phyloP scores from a whole-genome alignment of 2,113 vertebrate genomes.

The Amphiprion ocellaris region DNA sequence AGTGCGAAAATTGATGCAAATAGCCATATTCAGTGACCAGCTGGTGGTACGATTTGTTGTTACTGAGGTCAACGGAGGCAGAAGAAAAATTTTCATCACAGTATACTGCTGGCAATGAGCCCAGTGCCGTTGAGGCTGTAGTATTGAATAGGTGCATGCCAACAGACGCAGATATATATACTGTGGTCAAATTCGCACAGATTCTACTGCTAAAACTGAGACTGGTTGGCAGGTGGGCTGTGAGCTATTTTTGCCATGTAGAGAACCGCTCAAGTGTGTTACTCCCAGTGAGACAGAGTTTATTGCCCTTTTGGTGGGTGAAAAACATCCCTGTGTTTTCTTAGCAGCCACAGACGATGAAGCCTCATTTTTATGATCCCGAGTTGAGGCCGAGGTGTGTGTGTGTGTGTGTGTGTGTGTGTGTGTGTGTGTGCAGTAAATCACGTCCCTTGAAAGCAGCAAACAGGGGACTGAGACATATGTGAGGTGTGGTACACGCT shows the following conservation, averaged over 20 bases:
- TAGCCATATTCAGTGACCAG: slow-evolving; percentile 50
- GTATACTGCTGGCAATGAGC: slow-evolving; percentile 44
- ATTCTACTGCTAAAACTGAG: slow-evolving; percentile 24
- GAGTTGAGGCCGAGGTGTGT: slow-evolving; percentile 9
- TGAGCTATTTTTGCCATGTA: slow-evolving; percentile 15
- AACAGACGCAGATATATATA: slow-evolving; percentile 22
- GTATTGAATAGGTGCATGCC: slow-evolving; percentile 29
- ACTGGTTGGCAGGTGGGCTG: slow-evolving; percentile 41
- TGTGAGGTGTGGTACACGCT: slow-evolving; percentile 16
- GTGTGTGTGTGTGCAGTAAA: slow-evolving; percentile 46
- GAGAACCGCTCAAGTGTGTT: slow-evolving; percentile 54
- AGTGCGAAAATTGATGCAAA: slow-evolving; percentile 41
- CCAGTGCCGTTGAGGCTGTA: slow-evolving; percentile 33
- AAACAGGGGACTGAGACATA: slow-evolving; percentile 37
- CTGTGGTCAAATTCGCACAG: slow-evolving; percentile 26
- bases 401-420: slow-evolving; percentile 7
- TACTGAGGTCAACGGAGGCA: slow-evolving; percentile 49
- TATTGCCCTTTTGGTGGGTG: slow-evolving; percentile 71
- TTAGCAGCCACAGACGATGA: slow-evolving; percentile 46
- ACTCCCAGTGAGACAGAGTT: slow-evolving; percentile 51
- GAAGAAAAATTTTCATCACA: slow-evolving; percentile 31
- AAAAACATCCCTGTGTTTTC: slow-evolving; percentile 72
- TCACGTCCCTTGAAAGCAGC: slow-evolving; percentile 51
- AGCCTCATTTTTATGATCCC: slow-evolving; percentile 68
- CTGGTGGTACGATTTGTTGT: slow-evolving; percentile 57